Evolutionary conservation across 2,113 vertebrate species (phyloP), one percentile per base, ranked within the genome.

Genomic region (Andinoacara biseriatus): DNA sequence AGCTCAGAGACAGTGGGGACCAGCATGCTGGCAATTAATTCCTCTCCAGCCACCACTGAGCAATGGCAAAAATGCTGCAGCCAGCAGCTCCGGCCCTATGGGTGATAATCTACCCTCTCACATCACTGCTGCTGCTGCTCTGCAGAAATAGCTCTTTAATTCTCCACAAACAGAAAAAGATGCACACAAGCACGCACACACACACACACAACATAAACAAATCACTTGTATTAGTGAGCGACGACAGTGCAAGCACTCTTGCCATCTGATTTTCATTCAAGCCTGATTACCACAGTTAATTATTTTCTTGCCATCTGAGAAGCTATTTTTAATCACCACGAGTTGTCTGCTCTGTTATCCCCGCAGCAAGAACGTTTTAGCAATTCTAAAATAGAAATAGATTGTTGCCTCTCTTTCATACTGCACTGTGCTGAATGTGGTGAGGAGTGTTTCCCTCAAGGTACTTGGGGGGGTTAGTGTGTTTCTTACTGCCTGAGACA

Each of bases 61-160:
- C 81, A 82, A 93, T 83, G 89, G 80, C 63, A 89, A 85, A 89
- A 89, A 91, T 91, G 89, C 89, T 85, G 62, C 82, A 86, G 82
- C 78, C 77, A 90, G 74, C 82, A 89, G 52, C 80, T 84, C 31
- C 84, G 20, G 38, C 78, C 67, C 76, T 14, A 26, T 79, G 79
- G 82, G 86, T 80, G 77, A 83, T 81, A 90, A 86, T 84, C 46
- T 82, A 54, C 52, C 77, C 88, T 54, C 80, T 83, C 46, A 58
- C 78, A 65, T 81, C 86, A 38, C 74, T 81, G n/a, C 81, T 56
- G 74, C 63, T 82, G 82, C 84, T 60, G 58, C 65, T 81, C 29
- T 78, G 81, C 89, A 88, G 78, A 81, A 89, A 84, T 57, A 80
- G 67, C 79, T 62, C 52, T 33, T 33, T 33, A 72, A 31, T 72